Evolutionary conservation across 2,797 vertebrate genomes (phyloP), one percentile per base, ranked within the genome.

Genomic region (Hypotaenidia okinawae): DNA sequence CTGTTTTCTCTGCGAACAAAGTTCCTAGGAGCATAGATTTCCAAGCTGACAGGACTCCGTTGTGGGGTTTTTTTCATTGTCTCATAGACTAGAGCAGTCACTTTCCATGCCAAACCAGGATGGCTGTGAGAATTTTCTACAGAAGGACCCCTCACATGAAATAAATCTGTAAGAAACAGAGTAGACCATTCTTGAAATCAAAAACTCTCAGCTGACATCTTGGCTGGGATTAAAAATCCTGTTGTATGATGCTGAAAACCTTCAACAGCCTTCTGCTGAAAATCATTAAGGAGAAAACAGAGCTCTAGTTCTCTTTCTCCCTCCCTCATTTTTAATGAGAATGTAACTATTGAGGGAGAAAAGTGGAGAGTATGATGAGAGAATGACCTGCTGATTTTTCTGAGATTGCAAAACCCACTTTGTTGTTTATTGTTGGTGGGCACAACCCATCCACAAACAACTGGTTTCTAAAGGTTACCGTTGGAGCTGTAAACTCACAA

Each of bases 1-100:
- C 64, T 93, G 57, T 61, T 96, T 80, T 89, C 62, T 72, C 41
- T 83, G 62, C 68, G 78, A 80, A 43, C 16, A 75, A 23, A 85
- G 74, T 94, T 95, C 52, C 61, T 54, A 77, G 51, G 43, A 89
- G 33, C 6, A 11, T 35, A 90, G 45, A 89, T 89, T 91, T 94
- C 64, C 64, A 91, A 72, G 61, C 8, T 88, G 58, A 51, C 84
- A 64, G 0, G 6, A 32, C 41, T 51, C 15, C 9, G 13, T 57
- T 61, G 6, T 3, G 13, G 16, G 23, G 7, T 24, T 45, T 51
- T 4, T 27, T 35, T 27, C 16, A 18, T 49, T 82, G 28, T 84
- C 25, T 77, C 25, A 32, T 30, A 58, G 27, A 63, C 35, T 69
- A 62, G 30, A 86, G 45, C 17, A 55, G 55, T 59, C 33, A 19